Base-by-base conservation (phyloP, 2,888 invertebrate genomes). In the Plebejus anna region DNA sequence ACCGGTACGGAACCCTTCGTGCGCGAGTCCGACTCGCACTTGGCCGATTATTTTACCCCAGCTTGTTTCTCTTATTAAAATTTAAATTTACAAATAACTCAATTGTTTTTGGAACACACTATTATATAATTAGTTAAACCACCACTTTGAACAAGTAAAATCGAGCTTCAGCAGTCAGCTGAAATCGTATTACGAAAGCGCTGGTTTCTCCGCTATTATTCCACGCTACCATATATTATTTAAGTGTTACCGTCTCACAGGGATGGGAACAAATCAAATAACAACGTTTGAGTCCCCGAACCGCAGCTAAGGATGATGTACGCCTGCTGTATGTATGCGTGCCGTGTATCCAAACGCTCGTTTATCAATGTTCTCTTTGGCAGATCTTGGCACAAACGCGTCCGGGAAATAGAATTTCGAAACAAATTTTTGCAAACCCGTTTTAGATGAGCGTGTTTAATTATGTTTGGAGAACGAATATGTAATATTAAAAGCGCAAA, bases 241-340 rank as follows among this genome's bases (percentile, higher is more conserved):
- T 73, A 55, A 51, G 55, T 73, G 73, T 73, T 73, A 51, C 51
- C 73, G 51, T 73, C 51, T 51, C 73, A 6, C 47, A 16, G 55
- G 55, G 22, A 73, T 51, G 72, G 75, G 75, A 75, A 75, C 72
- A 77, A 77, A 77, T 71, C 77, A 71, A 75, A 75, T 75, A 72
- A 71, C 72, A 51, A 11, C 55, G 57, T 75, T 75, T 32, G 75
- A 72, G 59, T 75, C 66, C 70, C 57, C 59, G 59, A 70, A 75
- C 75, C 61, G 75, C 72, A 61, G 76, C 75, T 79, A 87, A 87
- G 88, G 86, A 87, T 90, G 88, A 90, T 88, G 89, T 89, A 90
- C 87, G 81, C 82, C 79, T 85, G 84, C 85, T 87, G 86, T 89
- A 89, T 86, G 88, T 88, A 89, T 90, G 89, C 89, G 86, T 87